phyloP scores from a whole-genome alignment of 2,888 invertebrate species.

The Pyrrhosoma nymphula region DNA sequence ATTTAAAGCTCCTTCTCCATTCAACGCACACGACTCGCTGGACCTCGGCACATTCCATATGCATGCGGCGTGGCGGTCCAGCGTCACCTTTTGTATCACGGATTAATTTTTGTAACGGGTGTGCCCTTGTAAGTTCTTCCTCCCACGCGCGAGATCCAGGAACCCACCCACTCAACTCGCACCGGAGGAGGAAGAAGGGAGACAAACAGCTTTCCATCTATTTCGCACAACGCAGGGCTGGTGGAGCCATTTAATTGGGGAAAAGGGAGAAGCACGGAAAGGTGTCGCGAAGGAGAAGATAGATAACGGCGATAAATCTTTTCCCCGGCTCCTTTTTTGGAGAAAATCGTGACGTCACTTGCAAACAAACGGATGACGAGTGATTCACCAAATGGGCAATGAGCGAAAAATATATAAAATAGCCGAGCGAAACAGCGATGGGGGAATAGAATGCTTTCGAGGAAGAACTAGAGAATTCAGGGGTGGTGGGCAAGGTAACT shows the following conservation, averaged over 20 bases:
- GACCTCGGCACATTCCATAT: background rate
- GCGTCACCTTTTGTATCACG: background rate
- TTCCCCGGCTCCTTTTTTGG: background rate
- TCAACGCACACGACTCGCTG: too few species aligned
- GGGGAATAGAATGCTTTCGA: background rate
- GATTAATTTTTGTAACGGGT: background rate
- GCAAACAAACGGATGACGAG: background rate
- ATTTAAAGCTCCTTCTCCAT: too few species aligned
- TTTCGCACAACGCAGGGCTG: background rate
- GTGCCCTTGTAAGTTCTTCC: background rate
- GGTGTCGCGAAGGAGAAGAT: background rate
- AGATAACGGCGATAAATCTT: background rate
- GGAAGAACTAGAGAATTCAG: background rate
- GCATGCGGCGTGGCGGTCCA: background rate
- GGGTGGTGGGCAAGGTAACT: background rate
- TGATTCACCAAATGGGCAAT: background rate
- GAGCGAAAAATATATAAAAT: background rate
- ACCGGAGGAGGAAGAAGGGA: background rate
- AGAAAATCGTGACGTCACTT: background rate
- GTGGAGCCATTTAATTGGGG: background rate
- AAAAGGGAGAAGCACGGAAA: background rate
- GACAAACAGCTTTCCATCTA: background rate
- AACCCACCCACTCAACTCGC: background rate
- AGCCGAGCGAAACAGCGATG: background rate
- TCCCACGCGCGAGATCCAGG: background rate